phyloP scores from a whole-genome alignment of 2,888 invertebrate genomes.

The Acanthoscelides obtectus region DNA sequence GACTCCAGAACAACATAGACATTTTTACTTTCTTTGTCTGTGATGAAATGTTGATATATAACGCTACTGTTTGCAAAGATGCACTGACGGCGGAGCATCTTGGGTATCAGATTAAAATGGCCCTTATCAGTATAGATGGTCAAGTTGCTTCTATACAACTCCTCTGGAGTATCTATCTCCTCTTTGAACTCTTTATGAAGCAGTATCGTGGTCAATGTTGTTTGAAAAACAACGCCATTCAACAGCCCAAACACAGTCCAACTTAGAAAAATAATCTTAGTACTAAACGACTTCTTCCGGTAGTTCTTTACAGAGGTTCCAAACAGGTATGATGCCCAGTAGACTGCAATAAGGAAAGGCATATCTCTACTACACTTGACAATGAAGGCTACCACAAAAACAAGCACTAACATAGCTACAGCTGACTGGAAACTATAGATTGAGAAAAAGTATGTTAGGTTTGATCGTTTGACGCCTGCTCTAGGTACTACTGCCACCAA shows the following conservation, averaged over 20 bases:
- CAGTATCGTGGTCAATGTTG: not conserved
- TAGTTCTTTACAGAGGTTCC: not conserved
- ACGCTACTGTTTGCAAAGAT: not conserved
- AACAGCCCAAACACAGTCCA: not conserved
- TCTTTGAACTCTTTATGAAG: not conserved
- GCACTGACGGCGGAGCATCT: not conserved
- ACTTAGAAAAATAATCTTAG: not conserved
- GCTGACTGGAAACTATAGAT: not conserved
- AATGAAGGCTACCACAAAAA: not conserved
- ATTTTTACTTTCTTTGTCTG: not conserved
- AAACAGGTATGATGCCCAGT: not conserved
- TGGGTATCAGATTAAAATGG: not conserved
- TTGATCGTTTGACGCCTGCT: not conserved
- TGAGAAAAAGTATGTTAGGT: not conserved
- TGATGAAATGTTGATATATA: not conserved
- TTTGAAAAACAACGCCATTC: not conserved
- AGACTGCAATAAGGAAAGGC: not conserved
- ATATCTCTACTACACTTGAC: not conserved
- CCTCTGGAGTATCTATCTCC: constrained; percentile 1
- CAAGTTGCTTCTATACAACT: not conserved
- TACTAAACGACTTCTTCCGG: not conserved
- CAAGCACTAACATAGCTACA: not conserved
- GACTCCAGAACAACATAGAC: not conserved
- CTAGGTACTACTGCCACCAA: not conserved
- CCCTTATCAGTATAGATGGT: not conserved